Evolutionary conservation across 1,140 invertebrate species (phyloP).

Genomic region (Scylla paramamosain): DNA sequence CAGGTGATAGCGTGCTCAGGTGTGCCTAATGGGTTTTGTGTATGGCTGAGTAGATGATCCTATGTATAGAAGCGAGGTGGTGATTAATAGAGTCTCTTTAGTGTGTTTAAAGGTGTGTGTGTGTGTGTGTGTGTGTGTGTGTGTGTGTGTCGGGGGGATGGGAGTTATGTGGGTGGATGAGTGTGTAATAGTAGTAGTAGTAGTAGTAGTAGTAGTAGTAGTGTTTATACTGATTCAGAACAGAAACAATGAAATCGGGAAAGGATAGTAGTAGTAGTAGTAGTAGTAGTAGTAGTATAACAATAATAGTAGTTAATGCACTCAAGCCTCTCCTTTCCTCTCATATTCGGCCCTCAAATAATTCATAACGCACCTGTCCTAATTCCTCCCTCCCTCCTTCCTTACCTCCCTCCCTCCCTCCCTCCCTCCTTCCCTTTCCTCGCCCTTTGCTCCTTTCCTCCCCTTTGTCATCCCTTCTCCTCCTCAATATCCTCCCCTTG

Average conservation of each 20-base stretch:
- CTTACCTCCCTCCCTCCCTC: neutral
- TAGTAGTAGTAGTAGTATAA: neutral
- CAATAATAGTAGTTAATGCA: neutral
- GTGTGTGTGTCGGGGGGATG: no score
- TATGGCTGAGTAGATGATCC: neutral
- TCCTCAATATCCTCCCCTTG: conserved; percentile 22
- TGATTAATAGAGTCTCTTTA: neutral
- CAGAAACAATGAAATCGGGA: no score
- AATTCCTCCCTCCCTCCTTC: neutral
- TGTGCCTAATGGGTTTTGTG: neutral
- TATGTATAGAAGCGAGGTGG: neutral
- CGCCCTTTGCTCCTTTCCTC: neutral
- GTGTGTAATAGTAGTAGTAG: neutral
- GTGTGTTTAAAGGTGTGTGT: neutral
- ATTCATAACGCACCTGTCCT: neutral
- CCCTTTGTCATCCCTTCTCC: neutral
- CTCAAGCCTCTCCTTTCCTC: neutral
- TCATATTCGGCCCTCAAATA: neutral
- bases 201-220: no score
- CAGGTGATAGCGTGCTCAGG: neutral
- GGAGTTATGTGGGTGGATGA: conserved; percentile 25
- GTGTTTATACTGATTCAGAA: no score
- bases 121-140: neutral
- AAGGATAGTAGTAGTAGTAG: no score
- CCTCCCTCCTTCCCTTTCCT: neutral